Evolutionary conservation across 2,888 invertebrate species (phyloP).

Genomic region (Tupiocoris notatus): DNA sequence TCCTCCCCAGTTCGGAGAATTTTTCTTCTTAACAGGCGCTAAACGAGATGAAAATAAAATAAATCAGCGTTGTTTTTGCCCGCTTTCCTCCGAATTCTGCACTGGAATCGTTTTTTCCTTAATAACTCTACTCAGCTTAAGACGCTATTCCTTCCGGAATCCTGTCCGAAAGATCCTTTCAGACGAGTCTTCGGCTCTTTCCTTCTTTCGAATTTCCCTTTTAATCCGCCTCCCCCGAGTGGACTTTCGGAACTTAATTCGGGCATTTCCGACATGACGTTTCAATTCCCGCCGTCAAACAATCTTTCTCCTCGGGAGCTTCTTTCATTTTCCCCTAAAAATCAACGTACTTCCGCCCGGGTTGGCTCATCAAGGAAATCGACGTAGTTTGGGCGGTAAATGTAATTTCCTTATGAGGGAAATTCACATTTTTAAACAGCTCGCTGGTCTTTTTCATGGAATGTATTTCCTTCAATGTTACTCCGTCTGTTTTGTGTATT

Average conservation of each 20-base stretch:
- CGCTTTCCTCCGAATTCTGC: neutral
- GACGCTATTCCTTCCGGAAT: neutral
- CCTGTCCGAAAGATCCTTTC: neutral
- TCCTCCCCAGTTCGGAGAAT: neutral
- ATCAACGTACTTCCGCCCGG: neutral
- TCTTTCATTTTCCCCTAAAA: neutral
- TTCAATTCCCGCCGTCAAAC: neutral
- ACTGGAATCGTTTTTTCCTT: neutral
- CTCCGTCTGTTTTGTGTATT: too few species aligned
- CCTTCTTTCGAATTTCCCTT: neutral
- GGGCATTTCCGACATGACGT: neutral
- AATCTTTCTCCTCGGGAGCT: neutral
- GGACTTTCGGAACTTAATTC: neutral
- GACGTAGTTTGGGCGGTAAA: too few species aligned
- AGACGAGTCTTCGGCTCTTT: neutral
- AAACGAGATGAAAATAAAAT: constrained; percentile 39
- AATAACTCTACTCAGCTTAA: neutral
- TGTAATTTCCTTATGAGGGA: too few species aligned
- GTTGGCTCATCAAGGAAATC: too few species aligned
- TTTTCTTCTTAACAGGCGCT: constrained; percentile 23
- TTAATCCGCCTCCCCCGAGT: neutral
- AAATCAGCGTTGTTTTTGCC: constrained; percentile 23
- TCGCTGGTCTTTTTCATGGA: too few species aligned
- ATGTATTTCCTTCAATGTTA: too few species aligned
- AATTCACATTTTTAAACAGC: too few species aligned